phyloP scores from a whole-genome alignment of 2,888 invertebrate genomes.

The Amphipyra berbera region DNA sequence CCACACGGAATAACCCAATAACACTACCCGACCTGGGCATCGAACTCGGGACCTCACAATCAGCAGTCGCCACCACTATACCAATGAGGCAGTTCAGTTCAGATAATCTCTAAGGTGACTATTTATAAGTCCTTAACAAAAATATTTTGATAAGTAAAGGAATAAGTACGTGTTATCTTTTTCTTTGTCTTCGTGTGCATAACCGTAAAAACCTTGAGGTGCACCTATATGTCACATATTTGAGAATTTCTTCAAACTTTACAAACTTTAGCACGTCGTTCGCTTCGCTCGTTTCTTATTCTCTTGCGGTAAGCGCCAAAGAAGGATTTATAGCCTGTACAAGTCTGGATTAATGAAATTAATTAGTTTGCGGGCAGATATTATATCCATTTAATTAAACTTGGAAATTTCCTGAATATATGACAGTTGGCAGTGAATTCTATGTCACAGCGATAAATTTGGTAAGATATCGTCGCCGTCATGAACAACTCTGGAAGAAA shows the following conservation, averaged over 20 bases:
- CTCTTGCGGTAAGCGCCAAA: conserved; percentile 18
- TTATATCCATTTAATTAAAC: conserved; percentile 28
- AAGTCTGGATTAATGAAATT: conserved; percentile 46
- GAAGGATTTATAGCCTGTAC: conserved; percentile 54
- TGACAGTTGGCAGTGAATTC: conserved; percentile 10
- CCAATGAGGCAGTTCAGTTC: too few relatives aligned
- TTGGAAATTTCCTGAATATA: conserved; percentile 10
- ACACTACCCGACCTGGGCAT: too few relatives aligned
- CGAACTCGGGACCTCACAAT: too few relatives aligned
- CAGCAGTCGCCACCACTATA: too few relatives aligned
- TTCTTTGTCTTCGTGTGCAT: conserved; percentile 3
- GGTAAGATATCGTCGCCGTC: neutral
- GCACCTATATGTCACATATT: conserved; percentile 6
- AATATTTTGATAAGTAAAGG: neutral
- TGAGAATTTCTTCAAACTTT: conserved; percentile 27
- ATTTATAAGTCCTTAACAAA: neutral
- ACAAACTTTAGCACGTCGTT: conserved; percentile 13
- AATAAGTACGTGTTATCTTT: neutral
- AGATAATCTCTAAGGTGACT: too few relatives aligned
- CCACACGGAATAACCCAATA: too few relatives aligned
- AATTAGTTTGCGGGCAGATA: conserved; percentile 47
- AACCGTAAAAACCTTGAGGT: neutral
- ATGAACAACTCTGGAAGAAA: conserved; percentile 6
- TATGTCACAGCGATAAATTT: conserved; percentile 8
- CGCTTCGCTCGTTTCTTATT: conserved; percentile 5